A percentile compares a stretch with the other conserved stretches of the same genome.
phyloP scores from a whole-genome alignment of 1,140 invertebrate species.

The Danaus melanippus region DNA sequence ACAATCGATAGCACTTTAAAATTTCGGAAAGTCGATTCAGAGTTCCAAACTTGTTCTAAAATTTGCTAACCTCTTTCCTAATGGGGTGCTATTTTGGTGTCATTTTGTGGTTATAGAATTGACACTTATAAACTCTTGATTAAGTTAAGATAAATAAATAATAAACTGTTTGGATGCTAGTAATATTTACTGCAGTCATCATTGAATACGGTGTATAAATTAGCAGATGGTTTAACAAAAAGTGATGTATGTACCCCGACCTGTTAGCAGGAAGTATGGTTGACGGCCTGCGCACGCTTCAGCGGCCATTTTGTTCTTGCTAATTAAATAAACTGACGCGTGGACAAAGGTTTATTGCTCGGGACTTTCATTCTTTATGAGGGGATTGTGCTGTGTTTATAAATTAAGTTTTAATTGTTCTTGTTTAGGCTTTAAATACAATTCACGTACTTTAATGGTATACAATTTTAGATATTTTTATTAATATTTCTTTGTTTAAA shows the following conservation, averaged over 20 bases:
- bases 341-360: neutral
- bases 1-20: constrained; percentile 22
- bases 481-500: too few relatives aligned
- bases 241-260: neutral
- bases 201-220: neutral
- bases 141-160: too few relatives aligned
- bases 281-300: constrained; percentile 16
- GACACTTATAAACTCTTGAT: too few relatives aligned
- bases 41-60: constrained; percentile 11
- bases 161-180: too few relatives aligned
- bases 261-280: constrained; percentile 14
- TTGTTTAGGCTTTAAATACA: too few relatives aligned
- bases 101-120: too few relatives aligned
- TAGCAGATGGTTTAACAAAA: neutral
- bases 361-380: too few relatives aligned
- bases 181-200: neutral
- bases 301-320: constrained; percentile 8
- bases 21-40: constrained; percentile 12
- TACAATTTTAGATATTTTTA: too few relatives aligned
- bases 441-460: too few relatives aligned
- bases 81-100: too few relatives aligned
- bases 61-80: neutral
- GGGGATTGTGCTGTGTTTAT: too few relatives aligned
- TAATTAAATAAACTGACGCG: constrained; percentile 10
- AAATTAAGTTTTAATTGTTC: too few relatives aligned